Percentiles rank a stretch among this genome's conserved stretches.
These are phyloP conservation scores for Holothuria glaberrima DNA, from an alignment of 35 echinoderm and acorn worm genomes.

Conservation along the genomic window DNA sequence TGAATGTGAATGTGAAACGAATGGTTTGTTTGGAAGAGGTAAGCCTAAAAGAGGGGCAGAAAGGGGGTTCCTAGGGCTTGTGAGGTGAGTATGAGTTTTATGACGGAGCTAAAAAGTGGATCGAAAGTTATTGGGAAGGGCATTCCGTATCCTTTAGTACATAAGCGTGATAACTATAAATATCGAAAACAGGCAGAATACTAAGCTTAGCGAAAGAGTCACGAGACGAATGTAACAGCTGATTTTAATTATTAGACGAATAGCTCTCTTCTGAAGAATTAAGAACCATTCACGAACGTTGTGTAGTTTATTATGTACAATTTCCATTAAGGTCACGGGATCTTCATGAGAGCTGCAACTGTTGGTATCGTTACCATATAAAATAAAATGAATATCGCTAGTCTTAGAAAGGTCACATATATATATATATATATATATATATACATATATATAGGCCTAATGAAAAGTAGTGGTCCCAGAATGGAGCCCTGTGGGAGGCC, in stretches of 20 bases:
- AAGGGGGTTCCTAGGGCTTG: background rate
- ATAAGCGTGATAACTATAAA: too few relatives aligned
- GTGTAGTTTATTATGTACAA: too few relatives aligned
- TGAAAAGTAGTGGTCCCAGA: constrained; percentile 1
- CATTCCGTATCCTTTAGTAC: background rate
- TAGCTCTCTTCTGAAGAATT: constrained; percentile 6
- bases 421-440: too few relatives aligned
- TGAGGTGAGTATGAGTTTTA: too few relatives aligned
- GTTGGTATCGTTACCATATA: background rate
- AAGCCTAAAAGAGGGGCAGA: background rate
- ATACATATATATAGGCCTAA: too few relatives aligned
- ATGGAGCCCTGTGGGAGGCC: background rate
- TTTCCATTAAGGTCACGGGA: too few relatives aligned
- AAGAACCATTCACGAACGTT: background rate
- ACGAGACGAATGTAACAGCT: too few relatives aligned
- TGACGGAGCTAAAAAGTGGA: background rate
- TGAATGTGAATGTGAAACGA: background rate
- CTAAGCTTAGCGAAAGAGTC: too few relatives aligned
- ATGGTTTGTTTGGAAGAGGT: background rate
- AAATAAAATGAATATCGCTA: constrained; percentile 1
- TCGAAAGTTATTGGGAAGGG: background rate
- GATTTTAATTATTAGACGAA: background rate
- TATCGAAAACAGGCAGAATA: too few relatives aligned
- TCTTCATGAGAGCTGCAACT: background rate
- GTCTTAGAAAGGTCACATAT: too few relatives aligned